Percentiles rank a stretch among this genome's conserved stretches.
These are phyloP conservation scores for Eutolmus rufibarbis DNA, from an alignment of 2,888 invertebrate species.

Conservation along the genomic window DNA sequence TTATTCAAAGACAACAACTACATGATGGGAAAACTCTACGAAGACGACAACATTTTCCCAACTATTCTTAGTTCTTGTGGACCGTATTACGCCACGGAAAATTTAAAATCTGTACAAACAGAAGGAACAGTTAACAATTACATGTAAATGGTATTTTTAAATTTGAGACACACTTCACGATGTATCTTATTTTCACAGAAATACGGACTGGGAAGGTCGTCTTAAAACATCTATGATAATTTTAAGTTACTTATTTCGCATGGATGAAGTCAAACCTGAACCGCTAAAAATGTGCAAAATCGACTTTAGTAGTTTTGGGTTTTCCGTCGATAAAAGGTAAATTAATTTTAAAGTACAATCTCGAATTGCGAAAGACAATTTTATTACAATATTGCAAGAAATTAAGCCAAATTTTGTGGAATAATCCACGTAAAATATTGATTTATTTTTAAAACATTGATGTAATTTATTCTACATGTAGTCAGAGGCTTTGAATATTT, in stretches of 20 bases:
- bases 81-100: slow-evolving; percentile 60
- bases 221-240: slow-evolving; percentile 58
- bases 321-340: slow-evolving; percentile 56
- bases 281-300: slow-evolving; percentile 60
- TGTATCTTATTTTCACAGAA: slow-evolving; percentile 47
- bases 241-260: slow-evolving; percentile 58
- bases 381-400: no score
- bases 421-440: not conserved
- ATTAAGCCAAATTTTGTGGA: no score
- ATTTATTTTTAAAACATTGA: not conserved
- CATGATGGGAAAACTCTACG: slow-evolving; percentile 61
- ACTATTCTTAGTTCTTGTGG: slow-evolving; percentile 59
- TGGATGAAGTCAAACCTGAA: slow-evolving; percentile 60
- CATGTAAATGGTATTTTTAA: slow-evolving; percentile 50
- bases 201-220: slow-evolving; percentile 57
- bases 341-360: no score
- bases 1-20: slow-evolving; percentile 61
- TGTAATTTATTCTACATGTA: not conserved
- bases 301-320: slow-evolving; percentile 57
- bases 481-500: no score
- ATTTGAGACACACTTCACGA: not conserved
- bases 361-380: no score
- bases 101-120: slow-evolving; percentile 55
- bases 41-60: slow-evolving; percentile 60
- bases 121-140: slow-evolving; percentile 57